Conservation (phyloP, 2,113 vertebrate species). For the Pangasianodon gigas region DNA sequence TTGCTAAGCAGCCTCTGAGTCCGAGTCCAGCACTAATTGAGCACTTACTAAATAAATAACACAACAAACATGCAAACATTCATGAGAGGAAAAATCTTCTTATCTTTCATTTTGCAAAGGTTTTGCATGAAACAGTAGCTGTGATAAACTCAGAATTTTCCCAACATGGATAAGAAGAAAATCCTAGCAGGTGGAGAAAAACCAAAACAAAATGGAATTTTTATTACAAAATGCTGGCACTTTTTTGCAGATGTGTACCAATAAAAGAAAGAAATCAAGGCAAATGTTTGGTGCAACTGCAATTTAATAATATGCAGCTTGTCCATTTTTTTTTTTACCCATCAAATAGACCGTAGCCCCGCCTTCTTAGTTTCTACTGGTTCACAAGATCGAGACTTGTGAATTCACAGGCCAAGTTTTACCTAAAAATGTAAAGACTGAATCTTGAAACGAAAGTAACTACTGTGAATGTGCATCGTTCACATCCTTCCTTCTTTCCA, state of each 20-base stretch:
- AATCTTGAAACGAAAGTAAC: neutral
- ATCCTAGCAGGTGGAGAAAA: neutral
- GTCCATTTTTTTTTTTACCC: neutral
- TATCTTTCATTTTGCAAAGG: neutral
- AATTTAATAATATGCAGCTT: too few species aligned
- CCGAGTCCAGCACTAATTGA: neutral
- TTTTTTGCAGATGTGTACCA: neutral
- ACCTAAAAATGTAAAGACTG: too few species aligned
- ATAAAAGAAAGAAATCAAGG: too few species aligned
- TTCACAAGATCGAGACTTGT: neutral
- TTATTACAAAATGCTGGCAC: too few species aligned
- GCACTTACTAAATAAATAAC: neutral
- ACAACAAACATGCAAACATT: neutral
- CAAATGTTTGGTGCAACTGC: too few species aligned
- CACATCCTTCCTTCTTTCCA: neutral
- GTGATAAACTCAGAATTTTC: neutral
- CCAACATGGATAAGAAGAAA: neutral
- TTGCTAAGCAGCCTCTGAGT: neutral
- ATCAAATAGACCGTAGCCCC: neutral
- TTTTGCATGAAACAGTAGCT: neutral
- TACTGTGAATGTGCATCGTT: neutral
- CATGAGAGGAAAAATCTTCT: neutral
- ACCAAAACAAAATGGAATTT: too few species aligned
- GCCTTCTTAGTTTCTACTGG: neutral
- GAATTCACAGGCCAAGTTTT: neutral